A percentile compares a stretch with the other conserved stretches of the same genome.
These are phyloP conservation scores for Epinotia nisella DNA, from an alignment of 2,888 invertebrate genomes.

Conservation along the genomic window DNA sequence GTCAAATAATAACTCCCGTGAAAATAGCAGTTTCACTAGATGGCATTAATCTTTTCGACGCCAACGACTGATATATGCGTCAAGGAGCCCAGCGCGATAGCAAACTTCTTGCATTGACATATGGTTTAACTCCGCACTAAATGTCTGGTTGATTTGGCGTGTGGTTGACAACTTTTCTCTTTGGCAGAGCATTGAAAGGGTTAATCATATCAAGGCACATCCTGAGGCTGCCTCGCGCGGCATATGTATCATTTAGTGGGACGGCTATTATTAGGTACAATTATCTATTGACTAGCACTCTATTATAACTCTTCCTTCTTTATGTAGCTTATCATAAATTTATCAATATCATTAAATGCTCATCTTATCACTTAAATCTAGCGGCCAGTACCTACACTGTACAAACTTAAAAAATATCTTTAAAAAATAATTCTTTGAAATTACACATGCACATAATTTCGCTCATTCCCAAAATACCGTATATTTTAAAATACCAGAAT, in stretches of 20 bases:
- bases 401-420: slow-evolving; percentile 47
- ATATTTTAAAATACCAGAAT: neutral
- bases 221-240: too few species aligned
- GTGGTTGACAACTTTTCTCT: too few species aligned
- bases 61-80: too few species aligned
- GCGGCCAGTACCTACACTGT: slow-evolving; percentile 22
- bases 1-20: neutral
- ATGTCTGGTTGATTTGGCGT: too few species aligned
- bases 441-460: slow-evolving; percentile 51
- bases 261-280: neutral
- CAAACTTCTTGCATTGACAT: too few species aligned
- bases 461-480: slow-evolving; percentile 2
- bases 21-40: neutral
- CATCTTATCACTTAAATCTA: slow-evolving; percentile 55
- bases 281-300: neutral
- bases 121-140: too few species aligned
- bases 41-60: too few species aligned
- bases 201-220: too few species aligned
- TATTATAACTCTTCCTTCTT: neutral
- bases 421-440: slow-evolving; percentile 42
- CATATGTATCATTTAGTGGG: neutral
- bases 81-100: too few species aligned
- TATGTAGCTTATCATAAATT: slow-evolving; percentile 25
- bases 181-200: too few species aligned
- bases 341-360: slow-evolving; percentile 49